A percentile compares a stretch with the other conserved stretches of the same genome.
phyloP scores from a whole-genome alignment of 1,140 invertebrate genomes.

The Aricia agestis region DNA sequence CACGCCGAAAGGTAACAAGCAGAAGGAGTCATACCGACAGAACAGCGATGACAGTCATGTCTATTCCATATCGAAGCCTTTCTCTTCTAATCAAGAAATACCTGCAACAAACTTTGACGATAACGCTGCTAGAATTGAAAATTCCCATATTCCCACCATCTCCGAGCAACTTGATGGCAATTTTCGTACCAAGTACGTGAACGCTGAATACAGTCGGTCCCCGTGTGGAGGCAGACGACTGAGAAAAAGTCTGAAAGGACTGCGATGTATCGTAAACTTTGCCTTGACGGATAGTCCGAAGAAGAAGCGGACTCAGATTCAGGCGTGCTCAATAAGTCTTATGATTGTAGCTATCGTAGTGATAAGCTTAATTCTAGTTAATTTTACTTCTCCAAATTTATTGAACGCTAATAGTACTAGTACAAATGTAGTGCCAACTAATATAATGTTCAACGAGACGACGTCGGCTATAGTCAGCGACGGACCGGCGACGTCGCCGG shows the following conservation, averaged over 20 bases:
- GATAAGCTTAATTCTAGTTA: slow-evolving; percentile 69
- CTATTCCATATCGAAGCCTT: not conserved
- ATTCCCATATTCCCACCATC: slow-evolving; percentile 59
- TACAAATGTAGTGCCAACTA: slow-evolving; percentile 67
- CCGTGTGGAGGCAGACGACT: slow-evolving; percentile 50
- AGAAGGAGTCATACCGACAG: slow-evolving; percentile 10
- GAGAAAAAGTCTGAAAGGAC: slow-evolving; percentile 66
- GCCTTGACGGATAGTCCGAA: slow-evolving; percentile 60
- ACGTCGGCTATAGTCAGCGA: slow-evolving; percentile 44
- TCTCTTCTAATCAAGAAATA: slow-evolving; percentile 15
- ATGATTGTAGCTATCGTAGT: slow-evolving; percentile 69
- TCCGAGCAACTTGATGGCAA: slow-evolving; percentile 63
- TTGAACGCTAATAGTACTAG: slow-evolving; percentile 48
- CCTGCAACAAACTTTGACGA: slow-evolving; percentile 25
- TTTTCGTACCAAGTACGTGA: slow-evolving; percentile 56
- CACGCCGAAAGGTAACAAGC: slow-evolving; percentile 53
- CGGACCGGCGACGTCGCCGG: not conserved
- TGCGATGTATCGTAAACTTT: slow-evolving; percentile 67
- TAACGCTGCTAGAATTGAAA: slow-evolving; percentile 26
- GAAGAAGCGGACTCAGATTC: slow-evolving; percentile 65
- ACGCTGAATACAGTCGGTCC: slow-evolving; percentile 46
- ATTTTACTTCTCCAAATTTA: slow-evolving; percentile 62
- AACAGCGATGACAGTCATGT: not conserved
- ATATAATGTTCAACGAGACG: slow-evolving; percentile 47
- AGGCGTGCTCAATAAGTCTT: slow-evolving; percentile 71